These are phyloP conservation scores for Biston betularia DNA, from an alignment of 2,888 invertebrate species.

Conservation along the genomic window DNA sequence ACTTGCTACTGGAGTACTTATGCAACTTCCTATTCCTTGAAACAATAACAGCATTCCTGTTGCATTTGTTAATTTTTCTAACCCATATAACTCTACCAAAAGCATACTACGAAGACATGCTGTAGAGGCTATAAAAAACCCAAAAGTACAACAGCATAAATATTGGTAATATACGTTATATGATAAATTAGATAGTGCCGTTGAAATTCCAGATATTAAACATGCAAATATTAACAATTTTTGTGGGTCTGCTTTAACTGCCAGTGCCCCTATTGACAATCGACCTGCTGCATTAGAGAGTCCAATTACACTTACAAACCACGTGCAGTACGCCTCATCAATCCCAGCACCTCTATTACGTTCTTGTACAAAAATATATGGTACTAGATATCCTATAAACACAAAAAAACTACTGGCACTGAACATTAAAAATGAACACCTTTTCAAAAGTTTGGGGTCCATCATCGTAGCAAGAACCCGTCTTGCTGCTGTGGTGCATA, in stretches of 20 bases:
- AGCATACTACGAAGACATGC: constrained; percentile 68
- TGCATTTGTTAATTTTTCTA: constrained; percentile 77
- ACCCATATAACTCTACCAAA: constrained; percentile 72
- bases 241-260: constrained; percentile 64
- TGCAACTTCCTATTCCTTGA: constrained; percentile 73
- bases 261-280: constrained; percentile 63
- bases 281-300: constrained; percentile 69
- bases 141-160: constrained; percentile 64
- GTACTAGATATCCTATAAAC: constrained; percentile 71
- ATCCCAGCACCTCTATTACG: constrained; percentile 66
- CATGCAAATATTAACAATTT: constrained; percentile 55
- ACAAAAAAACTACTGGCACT: constrained; percentile 64
- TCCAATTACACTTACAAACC: constrained; percentile 73
- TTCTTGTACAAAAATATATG: constrained; percentile 71
- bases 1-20: constrained; percentile 73
- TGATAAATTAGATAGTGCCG: constrained; percentile 65
- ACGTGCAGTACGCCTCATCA: constrained; percentile 58
- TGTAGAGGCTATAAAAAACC: constrained; percentile 65
- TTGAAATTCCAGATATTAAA: constrained; percentile 61
- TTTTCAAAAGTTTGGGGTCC: constrained; percentile 70
- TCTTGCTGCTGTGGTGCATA: constrained; percentile 74
- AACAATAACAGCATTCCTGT: constrained; percentile 75
- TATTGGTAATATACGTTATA: constrained; percentile 71
- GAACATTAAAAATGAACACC: constrained; percentile 64
- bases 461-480: constrained; percentile 79